phyloP scores from a whole-genome alignment of 2,797 vertebrate species.

The Rhadinocentrus ornatus region DNA sequence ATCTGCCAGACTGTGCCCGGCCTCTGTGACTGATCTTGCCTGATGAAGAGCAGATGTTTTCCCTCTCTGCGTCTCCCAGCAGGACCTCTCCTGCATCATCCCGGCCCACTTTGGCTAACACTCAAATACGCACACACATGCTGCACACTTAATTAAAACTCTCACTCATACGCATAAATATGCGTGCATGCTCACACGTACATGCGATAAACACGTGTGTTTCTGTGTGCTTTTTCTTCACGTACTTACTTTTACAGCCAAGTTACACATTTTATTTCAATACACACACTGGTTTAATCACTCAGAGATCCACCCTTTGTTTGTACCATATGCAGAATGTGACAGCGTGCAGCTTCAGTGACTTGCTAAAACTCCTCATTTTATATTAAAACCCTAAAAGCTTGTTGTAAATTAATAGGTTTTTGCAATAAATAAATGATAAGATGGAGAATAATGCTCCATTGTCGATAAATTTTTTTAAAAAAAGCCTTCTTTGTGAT shows the following conservation, averaged over 20 bases:
- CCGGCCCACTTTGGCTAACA: slow-evolving; percentile 60
- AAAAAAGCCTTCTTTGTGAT: too few relatives aligned
- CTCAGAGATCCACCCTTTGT: background rate
- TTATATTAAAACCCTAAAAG: background rate
- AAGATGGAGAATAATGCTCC: too few relatives aligned
- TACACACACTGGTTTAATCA: background rate
- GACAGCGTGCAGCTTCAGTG: background rate
- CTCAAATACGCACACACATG: slow-evolving; percentile 41
- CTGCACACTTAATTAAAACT: slow-evolving; percentile 60
- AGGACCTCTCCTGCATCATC: slow-evolving; percentile 74
- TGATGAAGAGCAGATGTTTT: slow-evolving; percentile 84
- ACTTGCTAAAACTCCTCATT: background rate
- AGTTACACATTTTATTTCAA: background rate
- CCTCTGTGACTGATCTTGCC: slow-evolving; percentile 71
- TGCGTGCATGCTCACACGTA: background rate
- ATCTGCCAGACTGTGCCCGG: slow-evolving; percentile 77
- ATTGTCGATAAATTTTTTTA: too few relatives aligned
- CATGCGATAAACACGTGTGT: background rate
- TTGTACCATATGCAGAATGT: background rate
- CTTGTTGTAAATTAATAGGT: too few relatives aligned
- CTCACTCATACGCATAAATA: slow-evolving; percentile 12
- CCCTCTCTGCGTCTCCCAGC: slow-evolving; percentile 70
- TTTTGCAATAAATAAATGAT: too few relatives aligned
- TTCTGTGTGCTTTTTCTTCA: background rate
- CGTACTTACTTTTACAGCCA: background rate